Base-by-base conservation (phyloP, 2,113 vertebrate genomes). In the Seriola quinqueradiata region DNA sequence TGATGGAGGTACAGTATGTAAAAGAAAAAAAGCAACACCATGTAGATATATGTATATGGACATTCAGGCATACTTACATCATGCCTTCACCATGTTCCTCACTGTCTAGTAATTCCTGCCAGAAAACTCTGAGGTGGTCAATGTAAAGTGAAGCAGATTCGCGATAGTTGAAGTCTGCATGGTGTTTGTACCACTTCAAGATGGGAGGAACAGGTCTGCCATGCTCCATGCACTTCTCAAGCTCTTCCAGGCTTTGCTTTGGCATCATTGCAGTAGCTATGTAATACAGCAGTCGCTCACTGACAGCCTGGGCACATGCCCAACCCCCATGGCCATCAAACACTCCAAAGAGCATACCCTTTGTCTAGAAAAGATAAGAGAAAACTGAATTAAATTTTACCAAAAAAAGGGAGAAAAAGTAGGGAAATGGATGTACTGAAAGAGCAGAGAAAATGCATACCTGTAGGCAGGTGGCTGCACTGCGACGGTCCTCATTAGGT, bases 291-390 rank as follows among this genome's bases (percentile, higher is more conserved):
- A 99, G 94, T 17, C 98, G 95, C 90, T 99, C 96, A 0, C 97
- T 97, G 3, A 99, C 95, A 0, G 97, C 96, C 85, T 99, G 98
- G 0, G 98, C 98, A 23, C 98, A 99, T 0, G 97, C 96, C 7
- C 96, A 95, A 8, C 98, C 98, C 0, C 97, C 97, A 0, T 99
- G 98, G 3, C 98, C 98, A 0, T 99, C 98, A 0, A 99, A 99
- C 74, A 99, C 90, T 0, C 97, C 98, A 34, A 99, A 99, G 89
- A 99, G 93, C 94, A 98, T 96, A n/a, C 98, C 98, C 0, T 92
- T 96, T 11, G 96, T 96, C 92, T 96, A 59, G 6, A 81, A 7
- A 57, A 28, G 21, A 64, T 0, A 64, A 6, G 6, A 57, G 0
- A 40, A 38, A 52, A 28, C 0, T 4, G 2, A 0, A 34, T 46